phyloP scores from a whole-genome alignment of 2,888 invertebrate genomes.

The Dryobotodes eremita region DNA sequence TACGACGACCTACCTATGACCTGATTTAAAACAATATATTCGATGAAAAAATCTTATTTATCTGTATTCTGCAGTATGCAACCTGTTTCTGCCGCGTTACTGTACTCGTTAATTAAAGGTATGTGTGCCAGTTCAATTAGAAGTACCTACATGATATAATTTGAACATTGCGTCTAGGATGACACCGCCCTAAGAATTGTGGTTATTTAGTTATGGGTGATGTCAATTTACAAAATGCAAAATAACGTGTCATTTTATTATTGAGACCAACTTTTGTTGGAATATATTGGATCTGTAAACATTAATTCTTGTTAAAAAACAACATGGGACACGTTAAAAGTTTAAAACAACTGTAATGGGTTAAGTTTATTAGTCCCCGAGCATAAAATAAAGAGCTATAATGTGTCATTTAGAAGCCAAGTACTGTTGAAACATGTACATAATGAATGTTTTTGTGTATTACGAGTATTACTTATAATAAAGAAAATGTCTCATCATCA shows the following conservation, averaged over 20 bases:
- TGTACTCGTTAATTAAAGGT: too few relatives aligned
- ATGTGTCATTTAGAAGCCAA: neutral
- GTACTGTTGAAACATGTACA: neutral
- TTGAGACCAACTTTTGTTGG: constrained; percentile 2
- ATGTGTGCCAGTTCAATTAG: neutral
- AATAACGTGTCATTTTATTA: neutral
- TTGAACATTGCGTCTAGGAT: neutral
- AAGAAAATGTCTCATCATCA: too few relatives aligned
- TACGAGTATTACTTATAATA: too few relatives aligned
- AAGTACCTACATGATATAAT: neutral
- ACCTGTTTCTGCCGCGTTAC: neutral
- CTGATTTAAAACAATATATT: neutral
- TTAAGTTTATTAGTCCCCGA: constrained; percentile 25
- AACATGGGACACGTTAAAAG: constrained; percentile 21
- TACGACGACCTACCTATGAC: too few relatives aligned
- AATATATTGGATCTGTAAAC: constrained; percentile 10
- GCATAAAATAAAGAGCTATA: neutral
- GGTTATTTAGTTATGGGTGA: neutral
- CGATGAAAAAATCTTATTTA: neutral
- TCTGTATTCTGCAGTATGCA: neutral
- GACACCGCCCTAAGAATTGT: neutral
- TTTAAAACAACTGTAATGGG: constrained; percentile 18
- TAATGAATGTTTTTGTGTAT: too few relatives aligned
- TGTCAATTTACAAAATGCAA: neutral
- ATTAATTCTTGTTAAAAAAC: constrained; percentile 24